A percentile compares a stretch with the other conserved stretches of the same genome.
Evolutionary conservation across 2,113 vertebrate species (phyloP).

Genomic region (Bufo gargarizans): DNA sequence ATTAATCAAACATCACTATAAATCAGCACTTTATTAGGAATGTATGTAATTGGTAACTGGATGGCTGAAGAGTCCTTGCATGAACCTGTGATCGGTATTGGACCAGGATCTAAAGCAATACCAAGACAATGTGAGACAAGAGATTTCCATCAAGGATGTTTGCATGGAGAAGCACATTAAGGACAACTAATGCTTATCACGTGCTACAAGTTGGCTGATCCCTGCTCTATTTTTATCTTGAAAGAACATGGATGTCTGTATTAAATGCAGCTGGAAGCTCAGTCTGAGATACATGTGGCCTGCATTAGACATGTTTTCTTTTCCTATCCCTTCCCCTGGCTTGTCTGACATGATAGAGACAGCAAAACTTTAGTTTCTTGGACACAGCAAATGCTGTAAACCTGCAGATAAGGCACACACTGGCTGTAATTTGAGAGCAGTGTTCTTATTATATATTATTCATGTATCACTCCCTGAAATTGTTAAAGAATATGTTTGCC

Average conservation of each 20-base stretch:
- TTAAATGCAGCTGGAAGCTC: slow-evolving; percentile 18
- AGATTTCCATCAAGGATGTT: slow-evolving; percentile 11
- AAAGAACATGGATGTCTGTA: slow-evolving; percentile 30
- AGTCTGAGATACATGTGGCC: slow-evolving; percentile 20
- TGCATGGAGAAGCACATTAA: slow-evolving; percentile 6
- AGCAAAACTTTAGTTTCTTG: slow-evolving; percentile 8
- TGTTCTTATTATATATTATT: background rate
- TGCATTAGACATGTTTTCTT: slow-evolving; percentile 6
- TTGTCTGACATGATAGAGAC: slow-evolving; percentile 32
- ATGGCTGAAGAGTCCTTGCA: background rate
- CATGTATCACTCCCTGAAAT: background rate
- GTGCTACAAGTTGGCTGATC: slow-evolving; percentile 4
- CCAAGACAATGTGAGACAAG: slow-evolving; percentile 4
- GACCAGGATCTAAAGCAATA: background rate
- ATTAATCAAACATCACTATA: background rate
- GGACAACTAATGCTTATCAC: slow-evolving; percentile 41
- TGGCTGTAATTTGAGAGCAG: background rate
- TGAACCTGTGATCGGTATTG: background rate
- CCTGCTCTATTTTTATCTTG: slow-evolving; percentile 25
- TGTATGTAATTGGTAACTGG: background rate
- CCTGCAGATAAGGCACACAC: background rate
- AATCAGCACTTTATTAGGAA: background rate
- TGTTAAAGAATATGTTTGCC: background rate
- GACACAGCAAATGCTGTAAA: background rate
- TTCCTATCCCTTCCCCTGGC: background rate